Conservation (phyloP, 1,140 invertebrate species). For the Drosophila tsacasi region DNA sequence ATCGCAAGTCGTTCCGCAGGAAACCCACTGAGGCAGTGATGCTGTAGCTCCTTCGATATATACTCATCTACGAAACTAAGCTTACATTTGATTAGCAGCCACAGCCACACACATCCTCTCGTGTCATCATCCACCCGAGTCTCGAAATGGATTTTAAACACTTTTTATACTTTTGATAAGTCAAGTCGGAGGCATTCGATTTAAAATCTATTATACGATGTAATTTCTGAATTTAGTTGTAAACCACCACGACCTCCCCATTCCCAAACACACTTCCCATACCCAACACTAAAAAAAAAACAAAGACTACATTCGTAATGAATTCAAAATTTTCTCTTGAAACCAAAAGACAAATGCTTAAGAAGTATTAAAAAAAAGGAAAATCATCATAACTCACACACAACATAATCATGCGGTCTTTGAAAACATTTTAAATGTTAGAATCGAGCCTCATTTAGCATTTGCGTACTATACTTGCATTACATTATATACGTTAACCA, state of each 20-base stretch:
- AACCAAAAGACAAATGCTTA: conserved; percentile 83
- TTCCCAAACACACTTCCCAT: background rate
- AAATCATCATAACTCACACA: conserved; percentile 25
- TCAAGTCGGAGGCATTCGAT: conserved; percentile 80
- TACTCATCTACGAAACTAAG: conserved; percentile 46
- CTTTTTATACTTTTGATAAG: conserved; percentile 83
- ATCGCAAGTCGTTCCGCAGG: conserved; percentile 85
- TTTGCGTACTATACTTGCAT: conserved; percentile 54
- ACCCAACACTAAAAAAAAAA: conserved; percentile 13
- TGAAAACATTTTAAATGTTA: conserved; percentile 78
- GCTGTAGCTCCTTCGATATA: conserved; percentile 49
- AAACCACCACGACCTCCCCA: conserved; percentile 37
- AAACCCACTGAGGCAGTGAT: conserved; percentile 53
- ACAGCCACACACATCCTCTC: conserved; percentile 29
- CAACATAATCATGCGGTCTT: conserved; percentile 78
- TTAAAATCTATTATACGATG: conserved; percentile 76
- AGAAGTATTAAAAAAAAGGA: conserved; percentile 74
- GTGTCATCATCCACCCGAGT: conserved; percentile 41
- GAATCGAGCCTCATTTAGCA: conserved; percentile 75
- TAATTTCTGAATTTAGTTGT: conserved; percentile 79
- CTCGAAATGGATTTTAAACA: conserved; percentile 78
- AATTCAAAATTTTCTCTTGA: conserved; percentile 76
- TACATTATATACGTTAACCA: conserved; percentile 59
- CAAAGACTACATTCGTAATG: conserved; percentile 78
- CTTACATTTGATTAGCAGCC: conserved; percentile 44